These are phyloP conservation scores for Drosophila mayri DNA, from an alignment of 1,140 invertebrate genomes.

Conservation along the genomic window DNA sequence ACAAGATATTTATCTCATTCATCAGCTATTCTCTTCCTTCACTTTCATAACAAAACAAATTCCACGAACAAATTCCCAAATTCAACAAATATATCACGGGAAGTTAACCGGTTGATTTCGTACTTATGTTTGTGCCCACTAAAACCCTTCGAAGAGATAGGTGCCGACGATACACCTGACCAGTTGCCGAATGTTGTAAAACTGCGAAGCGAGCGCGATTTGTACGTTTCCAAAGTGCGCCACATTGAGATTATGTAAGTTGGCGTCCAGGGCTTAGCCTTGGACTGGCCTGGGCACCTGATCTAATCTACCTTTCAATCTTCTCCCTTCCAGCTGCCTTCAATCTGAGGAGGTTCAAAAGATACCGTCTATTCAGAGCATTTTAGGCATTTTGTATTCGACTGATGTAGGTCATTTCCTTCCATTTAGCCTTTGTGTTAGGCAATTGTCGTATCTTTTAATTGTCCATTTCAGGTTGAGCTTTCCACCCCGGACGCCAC, in stretches of 20 bases:
- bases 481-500: no score
- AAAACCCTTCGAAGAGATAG: not conserved
- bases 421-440: not conserved
- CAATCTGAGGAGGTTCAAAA: slow-evolving; percentile 92
- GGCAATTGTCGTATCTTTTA: slow-evolving; percentile 28
- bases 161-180: slow-evolving; percentile 66
- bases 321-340: slow-evolving; percentile 89
- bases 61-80: not conserved
- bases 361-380: slow-evolving; percentile 92
- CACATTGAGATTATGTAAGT: slow-evolving; percentile 94
- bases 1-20: no score
- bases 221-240: slow-evolving; percentile 99
- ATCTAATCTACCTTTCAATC: no score
- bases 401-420: not conserved
- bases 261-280: no score
- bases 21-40: not conserved
- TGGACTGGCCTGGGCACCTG: no score
- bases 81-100: not conserved
- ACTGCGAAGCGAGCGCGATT: slow-evolving; percentile 98
- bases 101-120: no score
- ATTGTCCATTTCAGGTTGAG: no score
- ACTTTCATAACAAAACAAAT: not conserved
- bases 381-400: slow-evolving; percentile 98
- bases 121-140: slow-evolving; percentile 20
- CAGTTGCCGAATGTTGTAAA: slow-evolving; percentile 95